phyloP scores from a whole-genome alignment of 2,113 vertebrate genomes.

The Donacobius atricapilla region DNA sequence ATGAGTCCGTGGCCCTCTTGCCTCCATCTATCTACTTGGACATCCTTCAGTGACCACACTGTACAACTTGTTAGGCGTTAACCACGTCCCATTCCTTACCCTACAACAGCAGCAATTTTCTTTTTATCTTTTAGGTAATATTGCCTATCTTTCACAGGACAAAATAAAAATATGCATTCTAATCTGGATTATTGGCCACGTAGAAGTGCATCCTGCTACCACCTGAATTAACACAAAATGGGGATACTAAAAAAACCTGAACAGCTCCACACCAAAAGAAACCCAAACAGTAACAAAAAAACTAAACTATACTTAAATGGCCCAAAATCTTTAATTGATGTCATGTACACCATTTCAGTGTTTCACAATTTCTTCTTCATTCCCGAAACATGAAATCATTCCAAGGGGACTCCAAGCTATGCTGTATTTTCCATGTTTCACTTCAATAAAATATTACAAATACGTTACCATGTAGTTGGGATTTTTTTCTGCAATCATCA shows the following conservation, averaged over 20 bases:
- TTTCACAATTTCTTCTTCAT: constrained; percentile 40
- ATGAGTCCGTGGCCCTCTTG: background rate
- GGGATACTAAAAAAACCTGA: background rate
- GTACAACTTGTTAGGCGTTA: background rate
- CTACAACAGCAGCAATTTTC: background rate
- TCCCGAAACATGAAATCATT: background rate
- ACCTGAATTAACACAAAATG: background rate
- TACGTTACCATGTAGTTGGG: constrained; percentile 13
- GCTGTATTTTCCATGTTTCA: constrained; percentile 23
- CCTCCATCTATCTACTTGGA: background rate
- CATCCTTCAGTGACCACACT: background rate
- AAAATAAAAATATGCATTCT: background rate
- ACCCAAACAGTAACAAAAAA: background rate
- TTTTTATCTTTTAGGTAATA: background rate
- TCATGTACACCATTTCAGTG: background rate
- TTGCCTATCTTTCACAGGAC: background rate
- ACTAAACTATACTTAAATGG: background rate
- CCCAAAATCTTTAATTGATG: background rate
- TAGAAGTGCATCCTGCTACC: background rate
- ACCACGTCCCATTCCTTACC: background rate
- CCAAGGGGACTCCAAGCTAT: constrained; percentile 2
- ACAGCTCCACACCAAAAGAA: background rate
- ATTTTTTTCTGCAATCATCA: constrained; percentile 41
- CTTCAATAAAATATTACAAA: constrained; percentile 55
- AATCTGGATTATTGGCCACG: background rate